These are phyloP conservation scores for Latrodectus elegans DNA, from an alignment of 2,888 invertebrate genomes.

Conservation along the genomic window DNA sequence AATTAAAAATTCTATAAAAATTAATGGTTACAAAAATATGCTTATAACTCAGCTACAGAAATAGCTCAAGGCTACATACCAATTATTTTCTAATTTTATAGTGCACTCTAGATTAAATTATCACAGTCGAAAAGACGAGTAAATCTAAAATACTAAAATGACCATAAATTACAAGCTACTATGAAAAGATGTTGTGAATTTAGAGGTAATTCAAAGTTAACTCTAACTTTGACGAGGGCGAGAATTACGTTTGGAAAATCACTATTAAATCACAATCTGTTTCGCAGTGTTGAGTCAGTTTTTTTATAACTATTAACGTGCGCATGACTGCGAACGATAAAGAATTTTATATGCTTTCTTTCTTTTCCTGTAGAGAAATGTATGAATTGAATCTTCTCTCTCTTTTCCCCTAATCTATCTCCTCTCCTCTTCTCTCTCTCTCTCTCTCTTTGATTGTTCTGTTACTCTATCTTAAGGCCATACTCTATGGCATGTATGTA, in stretches of 20 bases:
- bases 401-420: slow-evolving; percentile 34
- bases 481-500: slow-evolving; percentile 49
- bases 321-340: slow-evolving; percentile 61
- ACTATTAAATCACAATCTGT: slow-evolving; percentile 40
- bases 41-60: too few species aligned
- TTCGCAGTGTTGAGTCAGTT: not conserved
- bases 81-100: too few species aligned
- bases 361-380: slow-evolving; percentile 37
- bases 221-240: slow-evolving; percentile 24
- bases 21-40: too few species aligned
- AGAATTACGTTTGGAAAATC: slow-evolving; percentile 56
- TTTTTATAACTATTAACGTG: slow-evolving; percentile 42
- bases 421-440: slow-evolving; percentile 48
- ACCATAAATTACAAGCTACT: not conserved
- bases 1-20: too few species aligned
- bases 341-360: slow-evolving; percentile 28
- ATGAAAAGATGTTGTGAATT: not conserved
- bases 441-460: slow-evolving; percentile 36
- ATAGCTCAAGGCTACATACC: too few species aligned
- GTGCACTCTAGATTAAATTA: too few species aligned
- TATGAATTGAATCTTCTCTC: slow-evolving; percentile 38
- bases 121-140: too few species aligned
- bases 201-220: not conserved
- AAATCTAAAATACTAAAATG: too few species aligned
- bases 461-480: slow-evolving; percentile 48